Conservation (phyloP, 2,113 vertebrate species). For the zebrafish (Danio rerio) region GRCz12tu NC_133195.1:31857501-31858000, state of each 20-base stretch:
- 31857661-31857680: no score
- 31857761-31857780: background rate
- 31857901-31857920: slow-evolving; percentile 16
- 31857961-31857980: slow-evolving; percentile 2
- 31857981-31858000: background rate
- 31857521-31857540: no score
- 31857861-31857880: slow-evolving; percentile 30
- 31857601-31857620: no score
- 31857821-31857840: slow-evolving; percentile 24
- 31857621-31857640: no score
- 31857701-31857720: background rate
- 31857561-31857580: no score
- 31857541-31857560: no score
- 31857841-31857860: background rate
- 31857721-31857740: background rate
- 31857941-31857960: slow-evolving; percentile 13
- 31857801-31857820: slow-evolving; percentile 25
- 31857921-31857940: background rate
- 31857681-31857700: background rate
- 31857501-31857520: no score
- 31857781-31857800: slow-evolving; percentile 20
- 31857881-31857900: slow-evolving; percentile 45
- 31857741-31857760: background rate
- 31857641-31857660: no score
- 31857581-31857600: no score